Conservation (phyloP, 2,113 vertebrate species). For the Vicugna pacos region DNA sequence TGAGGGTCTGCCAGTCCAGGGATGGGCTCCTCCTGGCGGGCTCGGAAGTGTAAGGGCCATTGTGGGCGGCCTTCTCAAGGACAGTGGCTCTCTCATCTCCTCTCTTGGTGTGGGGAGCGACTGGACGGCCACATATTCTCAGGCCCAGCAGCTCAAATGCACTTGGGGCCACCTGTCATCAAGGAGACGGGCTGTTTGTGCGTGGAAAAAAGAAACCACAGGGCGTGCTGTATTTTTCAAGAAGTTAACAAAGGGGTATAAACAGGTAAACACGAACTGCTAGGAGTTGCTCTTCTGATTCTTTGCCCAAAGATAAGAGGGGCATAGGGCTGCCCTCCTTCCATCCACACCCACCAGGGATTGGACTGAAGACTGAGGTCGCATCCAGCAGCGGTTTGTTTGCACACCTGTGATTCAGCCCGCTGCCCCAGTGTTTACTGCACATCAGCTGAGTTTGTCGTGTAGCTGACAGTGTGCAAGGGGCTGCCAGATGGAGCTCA, state of each 20-base stretch:
- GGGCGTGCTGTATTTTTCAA: slow-evolving; percentile 25
- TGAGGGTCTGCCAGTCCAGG: background rate
- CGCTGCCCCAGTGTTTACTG: background rate
- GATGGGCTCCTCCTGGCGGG: background rate
- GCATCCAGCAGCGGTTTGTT: slow-evolving; percentile 41
- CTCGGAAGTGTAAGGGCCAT: background rate
- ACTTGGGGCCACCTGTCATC: background rate
- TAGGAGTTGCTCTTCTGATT: slow-evolving; percentile 46
- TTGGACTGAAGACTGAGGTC: background rate
- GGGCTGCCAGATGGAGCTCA: slow-evolving; percentile 26
- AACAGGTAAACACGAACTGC: slow-evolving; percentile 17
- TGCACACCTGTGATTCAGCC: slow-evolving; percentile 16
- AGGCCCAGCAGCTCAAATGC: background rate
- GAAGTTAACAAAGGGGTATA: slow-evolving; percentile 30
- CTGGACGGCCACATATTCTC: background rate
- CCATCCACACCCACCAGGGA: background rate
- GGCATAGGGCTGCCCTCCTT: background rate
- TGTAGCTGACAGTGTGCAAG: slow-evolving; percentile 8
- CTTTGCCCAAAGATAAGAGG: slow-evolving; percentile 45
- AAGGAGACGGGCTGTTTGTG: background rate
- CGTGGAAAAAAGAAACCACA: background rate
- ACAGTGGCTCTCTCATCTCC: background rate
- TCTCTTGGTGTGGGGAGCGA: background rate
- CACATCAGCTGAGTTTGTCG: background rate
- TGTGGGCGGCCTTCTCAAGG: background rate